Evolutionary conservation across 2,113 vertebrate species (phyloP), one percentile per base, ranked within the genome.

Genomic region (Oreochromis spilurus): DNA sequence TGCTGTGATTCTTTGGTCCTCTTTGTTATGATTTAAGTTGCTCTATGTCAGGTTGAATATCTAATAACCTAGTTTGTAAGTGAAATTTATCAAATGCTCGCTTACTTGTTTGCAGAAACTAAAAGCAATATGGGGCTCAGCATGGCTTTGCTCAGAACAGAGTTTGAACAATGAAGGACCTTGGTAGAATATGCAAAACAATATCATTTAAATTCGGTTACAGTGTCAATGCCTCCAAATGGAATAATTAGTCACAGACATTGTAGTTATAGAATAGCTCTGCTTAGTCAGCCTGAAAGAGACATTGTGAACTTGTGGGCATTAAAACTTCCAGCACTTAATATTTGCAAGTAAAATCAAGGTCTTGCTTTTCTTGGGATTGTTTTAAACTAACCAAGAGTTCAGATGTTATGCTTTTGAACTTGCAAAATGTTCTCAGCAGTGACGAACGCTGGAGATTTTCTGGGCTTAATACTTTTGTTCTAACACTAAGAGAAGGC

Each of bases 311-410:
- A 87, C 40, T 65, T 58, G 29, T 72, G 36, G 17, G 52, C 45
- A 36, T 78, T 50, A 29, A 88, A 84, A 89, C 11, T 38, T 60
- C 36, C 7, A 80, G 16, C 26, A 24, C 36, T 78, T 72, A 82
- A 53, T 26, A 81, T 91, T 83, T 84, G 34, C 52, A 79, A 89
- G 72, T 87, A 54, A 83, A 93, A 70, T 81, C 78, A 85, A 84
- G 83, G 84, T 89, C 52, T 70, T 53, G 81, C 60, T 84, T 72
- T 81, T 58, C 36, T 78, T 13, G 38, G 16, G 34, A 43, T 72
- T 53, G 54, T 58, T 19, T 80, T 48, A 21, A 80, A 82, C 50
- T 9, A 82, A 78, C 50, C 7, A 4, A 43, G 21, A 75, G 65
- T 48, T 87, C 48, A 55, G 29, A 38, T 70, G 45, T 72, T 84